A percentile compares a stretch with the other conserved stretches of the same genome.
Evolutionary conservation across 2,113 vertebrate genomes (phyloP).

Genomic region (Mus musculus): GRCm39 chr3:120648501-120649000

Average conservation of each 20-base stretch:
- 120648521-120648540: not conserved
- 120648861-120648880: not conserved
- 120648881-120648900: slow-evolving; percentile 41
- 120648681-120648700: slow-evolving; percentile 35
- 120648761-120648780: slow-evolving; percentile 62
- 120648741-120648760: slow-evolving; percentile 66
- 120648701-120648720: slow-evolving; percentile 26
- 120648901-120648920: not conserved
- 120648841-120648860: slow-evolving; percentile 47
- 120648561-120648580: slow-evolving; percentile 4
- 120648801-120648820: slow-evolving; percentile 42
- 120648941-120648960: not conserved
- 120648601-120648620: not conserved
- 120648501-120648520: not conserved
- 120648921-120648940: not conserved
- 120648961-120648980: not conserved
- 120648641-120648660: slow-evolving; percentile 22
- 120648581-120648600: slow-evolving; percentile 24
- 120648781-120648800: slow-evolving; percentile 66
- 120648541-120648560: slow-evolving; percentile 40
- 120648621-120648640: not conserved
- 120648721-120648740: slow-evolving; percentile 62
- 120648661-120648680: not conserved
- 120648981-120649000: not conserved
- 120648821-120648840: not conserved